Base-by-base conservation (phyloP, 2,113 vertebrate genomes). In the Halichoeres trimaculatus region DNA sequence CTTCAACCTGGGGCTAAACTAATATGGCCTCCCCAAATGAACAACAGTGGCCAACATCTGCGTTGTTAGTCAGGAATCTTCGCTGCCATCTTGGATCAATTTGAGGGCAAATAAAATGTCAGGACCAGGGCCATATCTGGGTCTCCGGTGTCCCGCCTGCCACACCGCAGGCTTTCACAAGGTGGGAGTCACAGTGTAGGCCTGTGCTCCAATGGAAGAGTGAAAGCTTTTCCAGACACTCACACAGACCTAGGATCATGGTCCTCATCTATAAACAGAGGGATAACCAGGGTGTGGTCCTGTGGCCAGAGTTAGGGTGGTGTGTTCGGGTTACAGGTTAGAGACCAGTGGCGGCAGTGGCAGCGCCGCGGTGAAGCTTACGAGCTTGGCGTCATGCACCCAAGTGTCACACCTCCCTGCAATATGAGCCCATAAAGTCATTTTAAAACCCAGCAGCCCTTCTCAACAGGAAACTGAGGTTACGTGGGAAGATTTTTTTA, bases 351-450 rank as follows among this genome's bases (percentile, higher is more conserved):
- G 88, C 88, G 84, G 78, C 88, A 75, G 82, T 74, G 75, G 85
- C 85, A 85, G 84, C 86, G 86, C 80, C 72, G 90, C 75, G 87
- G 90, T 89, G 62, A 88, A 75, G 60, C 56, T 92, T 93, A 92
- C 58, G 84, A 91, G 92, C 74, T 43, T 81, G 83, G 86, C 84
- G 75, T 85, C 74, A 62, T 72, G 72, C 71, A 47, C 59, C 72
- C 65, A 47, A 74, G 51, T 63, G 76, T 78, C 65, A 57, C 78
- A 86, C 84, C 86, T 83, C 85, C 88, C 84, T 48, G 66, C 67
- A 65, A 24, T 19, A 10, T 48, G 48, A 30, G 77, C 76, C 71
- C 24, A 61, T 88, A 84, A 85, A 81, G 69, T 55, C 19, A 2
- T 47, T 85, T 78, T 74, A 23, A 76, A 79, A 55, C 54, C 67